Base-by-base conservation (phyloP, 2,797 vertebrate species). In the Urosaurus nigricauda region DNA sequence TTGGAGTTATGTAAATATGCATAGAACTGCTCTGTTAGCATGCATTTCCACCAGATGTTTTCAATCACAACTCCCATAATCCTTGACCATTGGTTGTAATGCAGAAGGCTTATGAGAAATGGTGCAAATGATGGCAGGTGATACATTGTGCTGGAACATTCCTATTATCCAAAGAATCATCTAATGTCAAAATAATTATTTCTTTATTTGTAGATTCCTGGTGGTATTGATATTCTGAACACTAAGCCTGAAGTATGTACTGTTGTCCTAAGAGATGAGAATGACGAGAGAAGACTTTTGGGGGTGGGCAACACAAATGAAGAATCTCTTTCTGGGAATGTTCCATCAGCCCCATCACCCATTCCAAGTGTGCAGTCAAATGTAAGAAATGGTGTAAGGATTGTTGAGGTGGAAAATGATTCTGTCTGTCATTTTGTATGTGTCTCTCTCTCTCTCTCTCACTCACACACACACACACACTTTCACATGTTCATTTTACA, bases 261-360 rank as follows among this genome's bases (percentile, higher is more conserved):
- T 77, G 5, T 58, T 60, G 68, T 74, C 83, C 51, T 3, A 1
- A 40, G 77, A 81, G 40, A 1, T 3, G 2, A 26, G 12, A 87
- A 84, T 87, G 60, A 40, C 85, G 79, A 91, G 68, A 16, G 0
- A 51, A 71, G 26, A 47, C 43, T 21, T 0, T 0, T 89, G 24
- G 51, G 0, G 0, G 0, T 0, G 0, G 1, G 51, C 14, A 51
- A 0, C 16, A n/a, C 63, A 51, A n/a, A 53, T 35, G 17, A 40
- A 56, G 79, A 14, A 53, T 21, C 40, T 40, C 4, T 3, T 32
- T 16, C 65, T 71, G 35, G 14, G 8, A 58, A 14, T 26, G 17
- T 5, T 2, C 51, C 75, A 35, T 29, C 75, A 68, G 71, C 9
- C 47, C 47, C 47, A 9, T 6, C 26, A 56, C 79, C 2, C 1